phyloP scores from a whole-genome alignment of 2,888 invertebrate species.

The Lepeophtheirus nordmannii region DNA sequence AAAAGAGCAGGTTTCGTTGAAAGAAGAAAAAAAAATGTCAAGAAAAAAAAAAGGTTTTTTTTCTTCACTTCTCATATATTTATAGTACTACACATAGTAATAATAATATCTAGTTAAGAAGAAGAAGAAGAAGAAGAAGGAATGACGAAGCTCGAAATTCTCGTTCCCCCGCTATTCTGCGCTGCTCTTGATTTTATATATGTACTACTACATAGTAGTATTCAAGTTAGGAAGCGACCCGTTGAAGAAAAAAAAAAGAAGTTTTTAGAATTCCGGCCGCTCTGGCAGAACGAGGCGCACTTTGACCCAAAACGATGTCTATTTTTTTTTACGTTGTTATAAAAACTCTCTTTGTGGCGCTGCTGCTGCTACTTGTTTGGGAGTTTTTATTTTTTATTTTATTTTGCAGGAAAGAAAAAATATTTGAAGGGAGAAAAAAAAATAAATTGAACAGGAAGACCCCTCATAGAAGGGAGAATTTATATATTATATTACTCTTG shows the following conservation, averaged over 20 bases:
- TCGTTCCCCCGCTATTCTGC: background rate
- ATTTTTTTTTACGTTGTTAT: background rate
- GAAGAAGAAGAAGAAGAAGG: background rate
- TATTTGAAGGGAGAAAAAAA: background rate
- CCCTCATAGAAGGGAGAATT: background rate
- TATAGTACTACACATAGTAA: background rate
- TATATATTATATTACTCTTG: no score
- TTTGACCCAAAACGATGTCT: conserved; percentile 3
- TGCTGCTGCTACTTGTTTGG: background rate
- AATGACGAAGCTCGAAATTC: conserved; percentile 8
- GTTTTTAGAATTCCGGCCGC: background rate
- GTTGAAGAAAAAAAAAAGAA: background rate
- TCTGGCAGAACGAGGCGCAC: background rate
- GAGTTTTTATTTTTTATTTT: conserved; percentile 5
- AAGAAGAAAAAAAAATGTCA: background rate
- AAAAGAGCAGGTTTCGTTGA: background rate
- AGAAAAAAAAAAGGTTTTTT: background rate
- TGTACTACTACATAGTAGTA: background rate
- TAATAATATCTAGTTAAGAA: background rate
- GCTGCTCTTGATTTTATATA: background rate
- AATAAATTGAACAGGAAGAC: no score
- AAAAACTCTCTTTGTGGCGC: background rate
- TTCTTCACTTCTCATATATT: background rate
- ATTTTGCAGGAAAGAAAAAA: background rate
- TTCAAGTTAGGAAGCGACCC: conserved; percentile 3